Base-by-base conservation (phyloP, 1,140 invertebrate species). In the Orchestia grillus region DNA sequence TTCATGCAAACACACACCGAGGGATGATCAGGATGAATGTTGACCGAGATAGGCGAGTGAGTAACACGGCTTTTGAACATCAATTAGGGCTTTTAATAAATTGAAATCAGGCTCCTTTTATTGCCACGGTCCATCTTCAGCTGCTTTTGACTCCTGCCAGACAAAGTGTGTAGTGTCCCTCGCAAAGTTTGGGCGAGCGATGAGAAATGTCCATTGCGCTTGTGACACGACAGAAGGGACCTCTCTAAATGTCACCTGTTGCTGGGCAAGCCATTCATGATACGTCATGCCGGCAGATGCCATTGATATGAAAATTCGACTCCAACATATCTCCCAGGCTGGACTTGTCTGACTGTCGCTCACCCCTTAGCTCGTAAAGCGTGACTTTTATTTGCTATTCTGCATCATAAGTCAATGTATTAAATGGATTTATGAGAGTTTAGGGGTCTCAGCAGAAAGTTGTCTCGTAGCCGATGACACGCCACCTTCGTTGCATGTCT, bases 211-310 rank as follows among this genome's bases (percentile, higher is more conserved):
- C 6, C 92, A 94, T 94, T 45, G 43, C 36, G 92, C 43, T 6
- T 6, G 92, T 47, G 44, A 94, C 92, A 94, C 44, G 92, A 47
- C 92, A 94, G 92, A 42, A 47, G 44, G 92, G 92, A 47, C 44
- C 92, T 94, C 44, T 94, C 92, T 94, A 94, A 94, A 94, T 94
- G 92, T 94, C 92, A 94, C 92, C 92, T 94, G 92, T 94, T 94
- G 44, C 92, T 44, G 44, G 36, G 19, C 92, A 45, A 47, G 43
- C 44, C 92, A 94, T 94, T 94, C 45, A 94, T 94, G 92, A 94
- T 94, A 94, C 44, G 43, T 94, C 92, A 94, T 94, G 44, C 41
- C 44, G 44, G 92, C 92, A 94, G 92, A 94, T 94, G 43, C 43
- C 44, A 94, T 44, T 94, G 92, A 94, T 94, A 94, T 94, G 43